Base-by-base conservation (phyloP, 1,140 invertebrate species). In the Papilio glaucus region DNA sequence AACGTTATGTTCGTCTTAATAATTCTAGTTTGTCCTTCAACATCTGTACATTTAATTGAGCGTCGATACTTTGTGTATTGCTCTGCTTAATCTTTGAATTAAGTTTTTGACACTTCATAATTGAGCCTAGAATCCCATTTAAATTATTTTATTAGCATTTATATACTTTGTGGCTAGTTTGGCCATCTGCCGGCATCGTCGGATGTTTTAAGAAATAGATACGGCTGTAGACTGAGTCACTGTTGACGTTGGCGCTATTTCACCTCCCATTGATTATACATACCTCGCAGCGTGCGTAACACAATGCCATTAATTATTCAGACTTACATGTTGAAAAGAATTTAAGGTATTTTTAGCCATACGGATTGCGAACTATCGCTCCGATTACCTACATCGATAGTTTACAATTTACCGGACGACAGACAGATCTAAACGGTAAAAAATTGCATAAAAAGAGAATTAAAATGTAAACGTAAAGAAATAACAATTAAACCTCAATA, bases 181-280 rank as follows among this genome's bases (percentile, higher is more conserved):
- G 67, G 67, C 67, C 33, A 49, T 69, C 42, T 69, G 67, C 26
- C 67, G 67, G 26, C 33, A 10, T 45, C 21, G 15, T 68, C 61
- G 63, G 63, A 67, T 45, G 42, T 33, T 53, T 38, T 29, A 69
- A 69, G 15, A 69, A 68, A 68, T 69, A 69, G 45, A 69, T 33
- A 69, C 10, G 37, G 33, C 15, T 49, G 1, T 29, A 68, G 1
- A n/a, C 1, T 69, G 42, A 69, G 41, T 69, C 67, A 69, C 5
- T 69, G 29, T 69, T 69, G 67, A 49, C 33, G 42, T 69, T 69
- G 67, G 67, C 67, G 15, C 38, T 26, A n/a, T 24, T 24, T 42
- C 41, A 29, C 41, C 15, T 37, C 60, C 24, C 21, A 67, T 65
- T 65, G 62, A 45, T 68, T 42, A 68, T 39, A 42, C 62, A 65